phyloP scores from a whole-genome alignment of 2,888 invertebrate species.

The Ectobius pallidus region DNA sequence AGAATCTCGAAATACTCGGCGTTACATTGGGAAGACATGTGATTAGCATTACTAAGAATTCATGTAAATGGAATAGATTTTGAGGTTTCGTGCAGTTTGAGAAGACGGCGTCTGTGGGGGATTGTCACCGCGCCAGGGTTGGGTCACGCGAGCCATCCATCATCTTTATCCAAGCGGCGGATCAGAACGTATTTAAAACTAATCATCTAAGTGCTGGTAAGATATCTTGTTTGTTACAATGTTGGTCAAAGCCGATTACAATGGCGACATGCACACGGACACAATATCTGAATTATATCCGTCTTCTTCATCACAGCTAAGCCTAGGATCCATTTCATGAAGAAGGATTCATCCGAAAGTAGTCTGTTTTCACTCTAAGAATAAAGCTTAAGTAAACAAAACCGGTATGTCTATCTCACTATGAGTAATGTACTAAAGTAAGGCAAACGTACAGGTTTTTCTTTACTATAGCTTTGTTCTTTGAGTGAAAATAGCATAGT shows the following conservation, averaged over 20 bases:
- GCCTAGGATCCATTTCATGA: no score
- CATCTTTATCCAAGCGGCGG: background rate
- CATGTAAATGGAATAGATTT: background rate
- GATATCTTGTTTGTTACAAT: background rate
- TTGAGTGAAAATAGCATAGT: no score
- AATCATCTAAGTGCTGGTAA: background rate
- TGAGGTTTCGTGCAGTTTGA: background rate
- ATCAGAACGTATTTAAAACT: background rate
- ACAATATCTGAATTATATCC: no score
- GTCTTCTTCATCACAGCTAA: no score
- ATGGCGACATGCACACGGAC: no score
- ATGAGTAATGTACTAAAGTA: no score
- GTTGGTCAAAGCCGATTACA: background rate
- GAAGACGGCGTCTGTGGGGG: background rate
- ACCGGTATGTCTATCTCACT: no score
- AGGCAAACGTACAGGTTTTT: no score
- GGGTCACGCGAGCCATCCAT: slow-evolving; percentile 1
- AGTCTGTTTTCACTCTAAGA: no score
- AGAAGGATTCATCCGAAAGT: no score
- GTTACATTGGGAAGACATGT: background rate
- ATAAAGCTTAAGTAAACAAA: no score
- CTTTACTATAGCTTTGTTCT: no score
- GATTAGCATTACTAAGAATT: background rate
- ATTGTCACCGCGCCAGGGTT: background rate
- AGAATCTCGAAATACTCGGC: background rate